A percentile compares a stretch with the other conserved stretches of the same genome.
phyloP scores from a whole-genome alignment of 2,888 invertebrate genomes.

The Drosophila merina region DNA sequence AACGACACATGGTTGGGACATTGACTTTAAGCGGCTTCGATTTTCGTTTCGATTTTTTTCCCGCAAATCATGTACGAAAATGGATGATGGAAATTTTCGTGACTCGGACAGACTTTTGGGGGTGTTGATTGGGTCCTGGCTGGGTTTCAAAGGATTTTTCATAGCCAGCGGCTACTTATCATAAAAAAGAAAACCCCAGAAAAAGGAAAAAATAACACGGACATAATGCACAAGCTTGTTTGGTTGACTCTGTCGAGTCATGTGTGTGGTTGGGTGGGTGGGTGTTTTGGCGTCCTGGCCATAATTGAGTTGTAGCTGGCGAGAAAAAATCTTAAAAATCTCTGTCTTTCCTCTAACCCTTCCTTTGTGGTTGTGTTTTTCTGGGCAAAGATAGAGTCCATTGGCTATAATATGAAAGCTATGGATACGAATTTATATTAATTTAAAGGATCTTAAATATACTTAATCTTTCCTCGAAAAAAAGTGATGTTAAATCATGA shows the following conservation, averaged over 20 bases:
- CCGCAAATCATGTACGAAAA: constrained; percentile 79
- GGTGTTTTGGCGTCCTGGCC: constrained; percentile 57
- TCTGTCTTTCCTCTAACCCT: constrained; percentile 41
- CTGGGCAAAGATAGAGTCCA: neutral
- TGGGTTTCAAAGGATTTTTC: constrained; percentile 74
- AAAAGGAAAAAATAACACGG: constrained; percentile 39
- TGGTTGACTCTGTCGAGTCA: constrained; percentile 70
- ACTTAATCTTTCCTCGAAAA: no score
- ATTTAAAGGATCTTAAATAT: no score
- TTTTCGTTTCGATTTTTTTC: constrained; percentile 52
- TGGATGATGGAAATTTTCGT: constrained; percentile 71
- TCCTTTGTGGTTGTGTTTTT: constrained; percentile 19
- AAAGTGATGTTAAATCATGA: no score
- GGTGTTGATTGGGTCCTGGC: constrained; percentile 71
- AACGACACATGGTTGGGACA: constrained; percentile 46
- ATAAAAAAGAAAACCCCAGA: constrained; percentile 54
- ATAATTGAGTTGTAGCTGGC: constrained; percentile 74
- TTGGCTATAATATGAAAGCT: neutral
- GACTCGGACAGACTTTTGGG: constrained; percentile 56
- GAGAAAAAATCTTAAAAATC: constrained; percentile 43
- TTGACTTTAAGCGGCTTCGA: constrained; percentile 70
- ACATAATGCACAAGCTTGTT: constrained; percentile 62
- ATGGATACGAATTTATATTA: no score
- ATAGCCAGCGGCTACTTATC: constrained; percentile 80
- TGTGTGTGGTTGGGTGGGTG: constrained; percentile 42